Conservation (phyloP, 2,113 vertebrate species). For the Cyanoliseus patagonus region DNA sequence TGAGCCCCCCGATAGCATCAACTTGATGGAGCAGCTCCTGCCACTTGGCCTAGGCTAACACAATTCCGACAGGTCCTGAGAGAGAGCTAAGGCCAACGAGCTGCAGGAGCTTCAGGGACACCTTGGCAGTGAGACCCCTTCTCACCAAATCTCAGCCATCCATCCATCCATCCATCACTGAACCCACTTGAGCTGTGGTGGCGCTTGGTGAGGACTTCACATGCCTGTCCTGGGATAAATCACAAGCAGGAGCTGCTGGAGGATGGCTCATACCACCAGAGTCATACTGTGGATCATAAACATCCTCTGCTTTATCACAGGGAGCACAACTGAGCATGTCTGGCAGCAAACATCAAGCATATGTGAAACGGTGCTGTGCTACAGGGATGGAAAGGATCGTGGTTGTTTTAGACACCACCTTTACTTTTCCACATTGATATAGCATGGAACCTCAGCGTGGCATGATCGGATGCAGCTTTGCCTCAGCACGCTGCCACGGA, state of each 20-base stretch:
- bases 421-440: neutral
- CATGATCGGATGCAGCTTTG: rapidly evolving
- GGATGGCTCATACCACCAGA: neutral
- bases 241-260: neutral
- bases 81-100: neutral
- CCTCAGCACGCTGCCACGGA: neutral
- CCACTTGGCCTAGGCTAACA: rapidly evolving
- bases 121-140: rapidly evolving
- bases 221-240: rapidly evolving
- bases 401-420: neutral
- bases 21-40: neutral
- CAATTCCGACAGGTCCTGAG: neutral
- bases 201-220: neutral
- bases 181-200: neutral
- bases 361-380: rapidly evolving
- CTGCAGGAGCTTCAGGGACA: neutral
- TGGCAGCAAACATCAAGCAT: neutral
- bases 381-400: rapidly evolving
- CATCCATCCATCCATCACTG: neutral
- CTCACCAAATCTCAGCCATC: neutral
- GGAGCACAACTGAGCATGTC: neutral
- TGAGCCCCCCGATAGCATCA: neutral
- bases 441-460: neutral
- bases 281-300: neutral
- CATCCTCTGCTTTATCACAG: neutral